These are phyloP conservation scores for Henricia sp. DNA, from an alignment of 53 echinoderm and acorn worm species.

Conservation along the genomic window DNA sequence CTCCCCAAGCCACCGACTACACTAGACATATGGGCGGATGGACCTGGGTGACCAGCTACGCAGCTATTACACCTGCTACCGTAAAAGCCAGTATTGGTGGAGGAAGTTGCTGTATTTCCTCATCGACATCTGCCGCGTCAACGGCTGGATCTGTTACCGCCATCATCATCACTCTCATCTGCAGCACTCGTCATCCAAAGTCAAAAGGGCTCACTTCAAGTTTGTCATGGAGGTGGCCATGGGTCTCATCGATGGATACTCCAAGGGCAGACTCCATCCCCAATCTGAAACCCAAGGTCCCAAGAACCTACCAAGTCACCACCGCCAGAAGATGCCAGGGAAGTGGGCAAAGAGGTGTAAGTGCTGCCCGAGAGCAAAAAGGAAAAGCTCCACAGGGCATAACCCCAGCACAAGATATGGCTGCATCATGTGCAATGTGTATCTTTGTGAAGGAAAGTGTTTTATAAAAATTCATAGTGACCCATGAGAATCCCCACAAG, in stretches of 20 bases:
- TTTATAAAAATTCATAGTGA: too few relatives aligned
- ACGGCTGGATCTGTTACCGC: constrained; percentile 11
- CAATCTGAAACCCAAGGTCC: background rate
- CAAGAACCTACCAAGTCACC: background rate
- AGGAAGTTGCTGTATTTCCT: constrained; percentile 26
- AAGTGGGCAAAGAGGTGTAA: constrained; percentile 5
- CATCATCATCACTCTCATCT: background rate
- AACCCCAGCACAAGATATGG: constrained; percentile 1
- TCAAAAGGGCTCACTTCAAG: background rate
- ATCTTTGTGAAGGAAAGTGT: constrained; percentile 1
- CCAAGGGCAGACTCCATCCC: background rate
- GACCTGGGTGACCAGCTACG: constrained; percentile 53
- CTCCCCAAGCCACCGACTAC: constrained; percentile 31
- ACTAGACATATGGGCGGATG: constrained; percentile 45
- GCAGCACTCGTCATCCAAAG: background rate
- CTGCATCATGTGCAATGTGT: constrained; percentile 12
- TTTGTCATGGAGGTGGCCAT: constrained; percentile 12
- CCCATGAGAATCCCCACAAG: too few relatives aligned
- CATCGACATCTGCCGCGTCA: constrained; percentile 14
- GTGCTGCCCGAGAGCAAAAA: background rate
- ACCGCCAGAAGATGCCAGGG: background rate
- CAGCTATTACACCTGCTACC: constrained; percentile 30
- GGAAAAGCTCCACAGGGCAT: background rate
- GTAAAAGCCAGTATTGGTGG: constrained; percentile 58
- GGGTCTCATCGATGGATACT: constrained; percentile 1